Evolutionary conservation across 2,888 invertebrate species (phyloP), one percentile per base, ranked within the genome.

Genomic region (Nomada hirtipes): DNA sequence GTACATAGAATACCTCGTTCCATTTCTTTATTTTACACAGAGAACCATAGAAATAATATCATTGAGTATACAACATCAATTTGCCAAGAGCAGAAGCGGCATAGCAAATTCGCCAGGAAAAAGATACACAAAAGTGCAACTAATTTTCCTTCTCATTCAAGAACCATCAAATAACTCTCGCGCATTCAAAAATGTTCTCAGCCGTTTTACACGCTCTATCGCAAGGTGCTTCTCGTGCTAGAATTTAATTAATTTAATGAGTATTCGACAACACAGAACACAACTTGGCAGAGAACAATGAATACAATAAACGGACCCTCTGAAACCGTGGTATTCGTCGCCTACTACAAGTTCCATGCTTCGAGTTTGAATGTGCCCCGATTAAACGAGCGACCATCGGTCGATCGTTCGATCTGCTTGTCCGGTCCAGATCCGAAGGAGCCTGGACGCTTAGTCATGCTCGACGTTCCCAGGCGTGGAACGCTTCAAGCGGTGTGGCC

Each of bases 361-460:
- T 29, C 57, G 82, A 47, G 81, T 82, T 74, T 83, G 74, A 82
- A 83, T 78, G 78, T 86, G 20, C 50, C 53, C 82, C 86, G 88
- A 88, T 85, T 86, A 85, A 86, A 80, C 75, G 82, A 68, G 76
- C 74, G 84, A 70, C 82, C 84, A 79, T 79, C 83, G 83, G 79
- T 74, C 82, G 86, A 83, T 88, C 82, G 88, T 75, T 82, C 84
- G 86, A 87, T 88, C 87, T 80, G 83, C 75, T 88, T 82, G 84
- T 82, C 89, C 83, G 76, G 85, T 73, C 69, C 88, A 79, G 82
- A 83, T 87, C 76, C 87, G 84, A 82, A 84, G 79, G 79, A 83
- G 77, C 83, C 86, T 81, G 84, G 83, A 81, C 88, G 90, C 89
- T 89, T 89, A 89, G 89, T 89, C 89, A 90, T 90, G 85, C 89